phyloP scores from a whole-genome alignment of 2,888 invertebrate genomes.

The Drosophila nigritarsus region DNA sequence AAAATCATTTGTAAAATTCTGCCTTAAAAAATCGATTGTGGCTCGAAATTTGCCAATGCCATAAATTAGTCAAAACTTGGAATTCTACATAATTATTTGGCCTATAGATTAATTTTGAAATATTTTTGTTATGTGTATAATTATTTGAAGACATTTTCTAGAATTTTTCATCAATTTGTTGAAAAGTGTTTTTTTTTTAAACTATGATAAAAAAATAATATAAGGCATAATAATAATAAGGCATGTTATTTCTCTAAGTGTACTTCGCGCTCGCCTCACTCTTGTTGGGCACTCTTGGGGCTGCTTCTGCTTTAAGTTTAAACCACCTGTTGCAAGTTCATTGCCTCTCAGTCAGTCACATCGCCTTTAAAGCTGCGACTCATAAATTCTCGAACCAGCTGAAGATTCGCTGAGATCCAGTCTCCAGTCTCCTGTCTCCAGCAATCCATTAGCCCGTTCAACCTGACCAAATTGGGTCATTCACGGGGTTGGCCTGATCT shows the following conservation, averaged over 20 bases:
- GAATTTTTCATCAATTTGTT: background rate
- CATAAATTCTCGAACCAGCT: constrained; percentile 47
- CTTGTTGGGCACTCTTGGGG: background rate
- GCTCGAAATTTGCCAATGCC: background rate
- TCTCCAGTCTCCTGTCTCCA: constrained; percentile 1
- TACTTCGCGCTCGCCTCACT: background rate
- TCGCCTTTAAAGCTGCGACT: constrained; percentile 60
- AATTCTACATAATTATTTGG: background rate
- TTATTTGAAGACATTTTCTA: background rate
- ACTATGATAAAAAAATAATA: background rate
- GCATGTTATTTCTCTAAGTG: background rate
- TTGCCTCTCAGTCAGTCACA: constrained; percentile 45
- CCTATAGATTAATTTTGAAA: background rate
- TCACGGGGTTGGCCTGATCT: constrained; percentile 65
- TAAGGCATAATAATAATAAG: too few species aligned
- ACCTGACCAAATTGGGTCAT: constrained; percentile 79
- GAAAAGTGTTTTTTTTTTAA: too few species aligned
- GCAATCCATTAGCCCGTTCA: constrained; percentile 37
- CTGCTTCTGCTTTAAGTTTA: background rate
- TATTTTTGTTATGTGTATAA: background rate
- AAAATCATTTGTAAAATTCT: background rate
- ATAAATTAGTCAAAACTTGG: background rate
- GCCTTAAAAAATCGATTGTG: background rate
- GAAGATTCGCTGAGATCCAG: constrained; percentile 37
- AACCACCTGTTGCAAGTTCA: constrained; percentile 50